Base-by-base conservation (phyloP, 2,113 vertebrate species). In the Sinocyclocheilus maitianheensis region DNA sequence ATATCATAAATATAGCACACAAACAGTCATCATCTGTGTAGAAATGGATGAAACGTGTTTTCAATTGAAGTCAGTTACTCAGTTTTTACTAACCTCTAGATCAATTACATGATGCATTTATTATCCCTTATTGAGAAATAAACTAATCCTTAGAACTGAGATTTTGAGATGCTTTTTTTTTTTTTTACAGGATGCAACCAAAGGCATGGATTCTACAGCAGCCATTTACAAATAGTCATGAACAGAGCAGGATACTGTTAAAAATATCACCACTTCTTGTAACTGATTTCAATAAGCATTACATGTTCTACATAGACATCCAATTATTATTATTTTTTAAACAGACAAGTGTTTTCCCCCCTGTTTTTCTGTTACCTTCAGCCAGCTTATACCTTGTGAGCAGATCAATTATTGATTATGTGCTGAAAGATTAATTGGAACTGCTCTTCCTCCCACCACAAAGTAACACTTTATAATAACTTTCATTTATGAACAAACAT, bases 11-110 rank as follows among this genome's bases (percentile, higher is more conserved):
- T 40, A 69, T 48, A 14, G 26, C 12, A 55, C 58, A 43, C 20
- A 60, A 78, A 63, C 62, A 43, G 16, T 63, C 58, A 63, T 48
- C 72, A 60, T 30, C 12, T 80, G 7, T 77, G 24, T 30, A 65
- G 63, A 16, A 89, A 72, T 84, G 24, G 53, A 16, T 48, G 7
- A 79, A 87, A 71, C 58, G 13, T 89, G 88, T 84, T 89, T 89
- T 82, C 82, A 85, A 77, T 84, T 87, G 81, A 18, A 77, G 65
- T 63, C 72, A 48, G 48, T 82, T 87, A 72, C 24, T 65, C 13
- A 9, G 14, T 30, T 16, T 48, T 34, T 37, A 71, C 40, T 53
- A 40, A 80, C 58, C 60, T 67, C 43, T 76, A 46, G 55, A 75
- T 85, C 77, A 84, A 85, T 84, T 81, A 81, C 65, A 74, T 75